A percentile compares a stretch with the other conserved stretches of the same genome.
Conservation (phyloP, 1,140 invertebrate species). For the Drosophila kepulauana region DNA sequence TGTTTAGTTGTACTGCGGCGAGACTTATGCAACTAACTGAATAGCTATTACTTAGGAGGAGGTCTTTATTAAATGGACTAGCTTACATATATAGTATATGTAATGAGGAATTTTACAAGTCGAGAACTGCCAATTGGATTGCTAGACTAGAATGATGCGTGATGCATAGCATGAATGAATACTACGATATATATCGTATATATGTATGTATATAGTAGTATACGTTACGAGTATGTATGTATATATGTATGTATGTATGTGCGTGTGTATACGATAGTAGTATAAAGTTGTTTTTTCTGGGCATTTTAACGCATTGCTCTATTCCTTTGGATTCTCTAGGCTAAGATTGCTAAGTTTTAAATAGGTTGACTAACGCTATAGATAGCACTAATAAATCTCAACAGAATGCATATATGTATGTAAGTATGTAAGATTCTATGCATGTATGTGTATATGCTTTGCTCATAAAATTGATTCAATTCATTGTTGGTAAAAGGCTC, state of each 20-base stretch:
- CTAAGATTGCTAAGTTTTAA: conserved; percentile 54
- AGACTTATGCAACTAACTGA: conserved; percentile 16
- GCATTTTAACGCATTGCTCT: conserved; percentile 18
- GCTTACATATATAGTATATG: neutral
- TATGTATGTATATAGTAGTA: too few species aligned
- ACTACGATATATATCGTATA: too few species aligned
- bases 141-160: conserved; percentile 3
- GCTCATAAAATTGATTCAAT: conserved; percentile 18
- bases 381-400: conserved; percentile 57
- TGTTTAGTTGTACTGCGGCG: conserved; percentile 15
- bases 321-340: conserved; percentile 42
- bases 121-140: conserved; percentile 14
- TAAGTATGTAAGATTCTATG: neutral
- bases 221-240: neutral
- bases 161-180: too few species aligned
- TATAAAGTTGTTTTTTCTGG: neutral
- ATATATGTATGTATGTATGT: conserved; percentile 5
- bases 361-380: conserved; percentile 57
- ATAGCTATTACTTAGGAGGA: conserved; percentile 7
- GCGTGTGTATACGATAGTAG: conserved; percentile 2
- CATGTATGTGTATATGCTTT: neutral
- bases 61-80: neutral
- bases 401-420: conserved; percentile 42
- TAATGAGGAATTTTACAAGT: conserved; percentile 7
- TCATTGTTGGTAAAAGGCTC: conserved; percentile 21